These are phyloP conservation scores for Lepidonotus clava DNA, from an alignment of 2,888 invertebrate species.

Conservation along the genomic window DNA sequence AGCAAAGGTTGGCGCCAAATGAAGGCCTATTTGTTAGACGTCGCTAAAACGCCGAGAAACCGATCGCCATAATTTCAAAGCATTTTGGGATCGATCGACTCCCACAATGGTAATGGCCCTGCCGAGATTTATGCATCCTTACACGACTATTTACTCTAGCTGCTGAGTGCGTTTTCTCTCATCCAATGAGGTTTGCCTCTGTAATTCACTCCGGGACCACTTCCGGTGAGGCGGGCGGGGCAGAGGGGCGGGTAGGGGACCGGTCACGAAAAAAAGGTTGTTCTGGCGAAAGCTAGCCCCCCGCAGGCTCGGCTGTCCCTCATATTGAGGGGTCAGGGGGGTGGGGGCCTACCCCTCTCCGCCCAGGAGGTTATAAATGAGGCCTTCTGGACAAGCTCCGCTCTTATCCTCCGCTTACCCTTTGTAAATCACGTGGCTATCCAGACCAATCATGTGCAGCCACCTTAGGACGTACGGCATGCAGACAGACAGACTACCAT, in stretches of 20 bases:
- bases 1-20: constrained; percentile 25
- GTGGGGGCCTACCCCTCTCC: not conserved
- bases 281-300: no score
- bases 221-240: constrained; percentile 1
- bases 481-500: no score
- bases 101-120: not conserved
- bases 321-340: not conserved
- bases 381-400: not conserved
- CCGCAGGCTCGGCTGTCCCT: not conserved
- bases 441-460: no score
- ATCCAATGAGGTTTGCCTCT: constrained; percentile 45
- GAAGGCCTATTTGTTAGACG: constrained; percentile 37
- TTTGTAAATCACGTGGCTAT: not conserved
- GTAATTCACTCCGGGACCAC: constrained; percentile 34
- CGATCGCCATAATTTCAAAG: not conserved
- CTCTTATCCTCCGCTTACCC: not conserved
- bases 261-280: not conserved
- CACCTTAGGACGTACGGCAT: no score
- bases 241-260: not conserved
- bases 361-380: not conserved
- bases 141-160: constrained; percentile 53
- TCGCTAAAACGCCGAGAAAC: constrained; percentile 14
- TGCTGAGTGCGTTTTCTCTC: constrained; percentile 41
- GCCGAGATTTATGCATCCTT: constrained; percentile 6
- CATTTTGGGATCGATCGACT: constrained; percentile 23